Base-by-base conservation (phyloP, 1,140 invertebrate species). In the Drosophila orena region DNA sequence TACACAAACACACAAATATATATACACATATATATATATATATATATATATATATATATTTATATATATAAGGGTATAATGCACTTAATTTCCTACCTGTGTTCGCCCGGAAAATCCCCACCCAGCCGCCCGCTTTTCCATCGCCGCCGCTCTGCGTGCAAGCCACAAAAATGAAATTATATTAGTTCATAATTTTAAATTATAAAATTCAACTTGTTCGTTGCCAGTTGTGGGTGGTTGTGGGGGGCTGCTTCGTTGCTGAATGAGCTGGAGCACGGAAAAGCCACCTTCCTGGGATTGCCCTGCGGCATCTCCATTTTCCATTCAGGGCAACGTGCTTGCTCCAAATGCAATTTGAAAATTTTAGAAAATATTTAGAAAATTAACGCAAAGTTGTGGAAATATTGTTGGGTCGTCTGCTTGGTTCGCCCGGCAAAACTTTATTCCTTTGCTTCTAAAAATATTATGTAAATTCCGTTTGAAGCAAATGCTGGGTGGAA, bases 321-420 rank as follows among this genome's bases (percentile, higher is more conserved):
- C 30, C 38, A 49, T 2, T 20, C 6, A 4, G 4, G 24, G n/a
- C 22, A 20, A 17, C 38, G 53, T 56, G 42, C n/a, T 3, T 42
- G 47, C 38, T 68, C 61, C 65, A 86, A 88, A 88, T 79, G 71
- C 76, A 88, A 88, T 88, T 88, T 88, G 71, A 35, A 76, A 58
- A 77, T 76, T 88, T 88, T 77, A 50, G 62, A 88, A 88, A 88
- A 88, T 88, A 88, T 88, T 88, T 88, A 79, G 84, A 88, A 88
- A 88, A 88, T 88, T 88, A 89, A 89, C 84, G 84, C 84, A 88
- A 89, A 86, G 76, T 89, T 88, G 83, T 88, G 83, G 76, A 84
- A 84, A 83, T 77, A 71, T 81, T 86, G 69, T 55, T 53, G 40
- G 40, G 66, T 37, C 73, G 73, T 81, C 77, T 77, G 55, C 47